phyloP scores from a whole-genome alignment of 2,113 vertebrate genomes.

The Bubo scandiacus region DNA sequence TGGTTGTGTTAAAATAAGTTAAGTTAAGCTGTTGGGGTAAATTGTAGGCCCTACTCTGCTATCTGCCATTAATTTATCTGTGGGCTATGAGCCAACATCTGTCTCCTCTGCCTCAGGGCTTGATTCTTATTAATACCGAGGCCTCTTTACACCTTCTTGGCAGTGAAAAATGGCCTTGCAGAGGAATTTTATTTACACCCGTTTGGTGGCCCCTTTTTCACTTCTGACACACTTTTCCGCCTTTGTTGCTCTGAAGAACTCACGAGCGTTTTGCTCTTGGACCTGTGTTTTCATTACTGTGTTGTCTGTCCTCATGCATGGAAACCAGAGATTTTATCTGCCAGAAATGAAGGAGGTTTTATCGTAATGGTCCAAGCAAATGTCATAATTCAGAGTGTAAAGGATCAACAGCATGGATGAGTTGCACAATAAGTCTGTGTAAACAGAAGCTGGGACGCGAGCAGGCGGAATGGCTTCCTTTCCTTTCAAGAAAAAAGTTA shows the following conservation, averaged over 20 bases:
- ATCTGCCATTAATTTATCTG: slow-evolving; percentile 3
- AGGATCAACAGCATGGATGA: neutral
- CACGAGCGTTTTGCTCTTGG: neutral
- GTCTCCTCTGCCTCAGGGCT: neutral
- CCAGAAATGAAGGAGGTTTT: neutral
- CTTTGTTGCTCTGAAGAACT: neutral
- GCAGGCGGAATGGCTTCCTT: neutral
- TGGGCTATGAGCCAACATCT: neutral
- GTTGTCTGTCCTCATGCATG: neutral
- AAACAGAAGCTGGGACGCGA: neutral
- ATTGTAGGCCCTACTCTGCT: neutral
- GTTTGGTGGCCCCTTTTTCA: neutral
- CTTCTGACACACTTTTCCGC: neutral
- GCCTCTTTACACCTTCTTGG: slow-evolving; percentile 13
- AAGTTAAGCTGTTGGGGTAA: neutral
- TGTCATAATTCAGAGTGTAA: neutral
- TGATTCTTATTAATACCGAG: neutral
- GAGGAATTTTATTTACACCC: neutral
- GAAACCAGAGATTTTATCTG: slow-evolving; percentile 27
- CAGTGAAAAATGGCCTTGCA: neutral
- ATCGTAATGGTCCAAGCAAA: neutral
- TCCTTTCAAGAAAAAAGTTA: neutral
- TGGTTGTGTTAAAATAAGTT: neutral
- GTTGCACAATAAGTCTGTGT: neutral
- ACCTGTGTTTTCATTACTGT: neutral